A percentile compares a stretch with the other conserved stretches of the same genome.
Evolutionary conservation across 2,113 vertebrate species (phyloP).

Genomic region (Isurus oxyrinchus): DNA sequence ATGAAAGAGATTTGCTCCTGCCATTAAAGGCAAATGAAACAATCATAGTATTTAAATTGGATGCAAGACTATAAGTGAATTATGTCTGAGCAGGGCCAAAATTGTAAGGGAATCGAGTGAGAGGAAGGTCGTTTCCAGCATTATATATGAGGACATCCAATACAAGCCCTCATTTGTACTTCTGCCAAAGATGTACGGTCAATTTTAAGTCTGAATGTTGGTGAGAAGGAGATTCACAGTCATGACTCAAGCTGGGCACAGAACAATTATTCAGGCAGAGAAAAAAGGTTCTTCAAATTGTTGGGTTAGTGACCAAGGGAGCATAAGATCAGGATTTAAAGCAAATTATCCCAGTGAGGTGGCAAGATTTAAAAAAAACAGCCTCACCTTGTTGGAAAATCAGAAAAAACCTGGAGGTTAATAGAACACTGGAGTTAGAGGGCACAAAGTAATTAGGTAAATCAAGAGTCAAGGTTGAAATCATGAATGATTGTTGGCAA

Average conservation of each 20-base stretch:
- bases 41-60: slow-evolving; percentile 32
- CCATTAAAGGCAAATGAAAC: slow-evolving; percentile 28
- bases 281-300: background rate
- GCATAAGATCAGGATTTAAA: background rate
- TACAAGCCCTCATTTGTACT: background rate
- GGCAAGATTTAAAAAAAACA: background rate
- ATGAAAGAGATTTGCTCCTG: slow-evolving; percentile 23
- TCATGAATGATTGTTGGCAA: background rate
- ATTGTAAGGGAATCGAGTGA: background rate
- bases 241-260: background rate
- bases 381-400: background rate
- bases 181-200: background rate
- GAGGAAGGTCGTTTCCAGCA: background rate
- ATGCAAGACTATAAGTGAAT: slow-evolving; percentile 27
- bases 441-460: background rate
- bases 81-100: background rate
- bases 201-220: slow-evolving; percentile 3
- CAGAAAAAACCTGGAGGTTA: background rate
- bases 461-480: background rate
- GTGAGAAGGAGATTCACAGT: background rate
- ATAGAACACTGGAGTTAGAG: background rate
- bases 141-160: background rate
- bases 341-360: background rate
- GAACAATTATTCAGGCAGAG: background rate
- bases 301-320: background rate